Percentiles rank a stretch among this genome's conserved stretches.
Evolutionary conservation across 2,888 invertebrate species (phyloP).

Genomic region (Aphelenchoides bicaudatus): DNA sequence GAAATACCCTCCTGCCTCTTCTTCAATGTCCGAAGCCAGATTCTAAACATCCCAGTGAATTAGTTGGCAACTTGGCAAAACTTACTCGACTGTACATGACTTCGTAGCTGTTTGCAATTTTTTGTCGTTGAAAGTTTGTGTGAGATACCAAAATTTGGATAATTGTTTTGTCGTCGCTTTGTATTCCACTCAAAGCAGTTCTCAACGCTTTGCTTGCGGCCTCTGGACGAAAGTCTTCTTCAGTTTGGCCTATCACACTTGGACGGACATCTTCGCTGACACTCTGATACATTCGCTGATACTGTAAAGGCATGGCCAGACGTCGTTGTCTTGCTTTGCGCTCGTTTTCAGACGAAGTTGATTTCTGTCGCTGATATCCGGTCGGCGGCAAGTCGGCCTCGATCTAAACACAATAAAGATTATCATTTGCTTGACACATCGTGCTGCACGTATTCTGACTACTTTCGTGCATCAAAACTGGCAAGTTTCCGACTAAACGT

Average conservation of each 20-base stretch:
- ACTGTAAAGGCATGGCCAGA: conserved; percentile 54
- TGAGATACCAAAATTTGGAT: conserved; percentile 52
- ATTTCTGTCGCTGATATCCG: conserved; percentile 16
- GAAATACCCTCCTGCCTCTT: conserved; percentile 63
- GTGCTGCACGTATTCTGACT: not conserved
- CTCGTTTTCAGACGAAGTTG: conserved; percentile 17
- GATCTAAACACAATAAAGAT: not conserved
- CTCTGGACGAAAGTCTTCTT: conserved; percentile 56
- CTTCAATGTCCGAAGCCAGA: conserved; percentile 61
- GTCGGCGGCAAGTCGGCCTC: conserved; percentile 2
- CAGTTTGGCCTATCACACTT: conserved; percentile 52
- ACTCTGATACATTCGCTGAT: conserved; percentile 55
- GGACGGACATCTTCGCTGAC: conserved; percentile 52
- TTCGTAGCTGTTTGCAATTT: conserved; percentile 55
- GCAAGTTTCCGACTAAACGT: too few relatives aligned
- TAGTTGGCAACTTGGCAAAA: not conserved
- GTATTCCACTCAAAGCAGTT: conserved; percentile 46
- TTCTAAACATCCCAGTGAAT: conserved; percentile 48
- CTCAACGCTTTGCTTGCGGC: conserved; percentile 48
- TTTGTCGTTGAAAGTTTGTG: conserved; percentile 58
- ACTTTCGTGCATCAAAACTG: not conserved
- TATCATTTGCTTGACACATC: conserved; percentile 1
- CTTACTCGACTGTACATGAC: conserved; percentile 52
- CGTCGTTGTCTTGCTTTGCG: conserved; percentile 33
- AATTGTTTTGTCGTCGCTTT: conserved; percentile 55